Percentiles rank a stretch among this genome's conserved stretches.
Evolutionary conservation across 2,888 invertebrate species (phyloP).

Genomic region (Brassicogethes aeneus): DNA sequence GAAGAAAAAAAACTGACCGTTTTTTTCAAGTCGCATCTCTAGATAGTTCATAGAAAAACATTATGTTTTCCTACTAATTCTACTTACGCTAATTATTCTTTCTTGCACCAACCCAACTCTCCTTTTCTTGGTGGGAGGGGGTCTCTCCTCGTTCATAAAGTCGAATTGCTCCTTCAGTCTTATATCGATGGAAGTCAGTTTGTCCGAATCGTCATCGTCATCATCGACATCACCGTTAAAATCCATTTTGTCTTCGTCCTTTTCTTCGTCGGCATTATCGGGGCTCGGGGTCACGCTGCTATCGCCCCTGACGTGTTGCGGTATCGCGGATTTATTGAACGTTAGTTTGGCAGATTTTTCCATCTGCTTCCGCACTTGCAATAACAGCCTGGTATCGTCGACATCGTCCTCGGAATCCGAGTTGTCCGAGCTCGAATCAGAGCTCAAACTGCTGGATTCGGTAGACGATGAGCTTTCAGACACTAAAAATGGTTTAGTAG

Average conservation of each 20-base stretch:
- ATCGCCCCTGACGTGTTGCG: constrained; percentile 23
- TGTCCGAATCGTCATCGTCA: constrained; percentile 21
- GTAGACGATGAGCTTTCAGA: constrained; percentile 36
- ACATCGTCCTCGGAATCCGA: constrained; percentile 42
- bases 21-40: too few species aligned
- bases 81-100: constrained; percentile 56
- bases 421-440: constrained; percentile 44
- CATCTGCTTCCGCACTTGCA: constrained; percentile 34
- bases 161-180: constrained; percentile 33
- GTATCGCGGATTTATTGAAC: constrained; percentile 4
- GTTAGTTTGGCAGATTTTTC: constrained; percentile 21
- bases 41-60: too few species aligned
- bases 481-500: constrained; percentile 19
- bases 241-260: constrained; percentile 25
- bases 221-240: constrained; percentile 23
- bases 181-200: constrained; percentile 29
- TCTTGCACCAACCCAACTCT: constrained; percentile 52
- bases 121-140: constrained; percentile 37
- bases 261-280: constrained; percentile 7
- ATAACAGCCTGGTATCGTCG: constrained; percentile 34
- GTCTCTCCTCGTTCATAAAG: constrained; percentile 26
- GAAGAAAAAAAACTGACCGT: too few species aligned
- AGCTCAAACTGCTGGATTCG: constrained; percentile 37
- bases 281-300: constrained; percentile 22
- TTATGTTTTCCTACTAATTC: too few species aligned